Base-by-base conservation (phyloP, 2,797 vertebrate species). In the Chrosomus eos region DNA sequence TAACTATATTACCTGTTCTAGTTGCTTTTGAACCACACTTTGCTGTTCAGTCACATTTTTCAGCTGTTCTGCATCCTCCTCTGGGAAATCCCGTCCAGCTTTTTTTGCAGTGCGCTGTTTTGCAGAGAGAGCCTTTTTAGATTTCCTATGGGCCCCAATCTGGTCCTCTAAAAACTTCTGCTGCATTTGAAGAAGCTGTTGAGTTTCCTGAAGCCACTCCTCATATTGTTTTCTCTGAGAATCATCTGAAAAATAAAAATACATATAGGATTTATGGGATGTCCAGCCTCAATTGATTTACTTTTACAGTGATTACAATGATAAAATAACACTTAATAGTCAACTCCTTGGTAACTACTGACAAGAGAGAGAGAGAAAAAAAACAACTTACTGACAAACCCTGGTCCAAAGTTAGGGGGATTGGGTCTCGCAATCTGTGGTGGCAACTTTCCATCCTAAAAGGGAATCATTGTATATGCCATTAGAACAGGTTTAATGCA, bases 101-200 rank as follows among this genome's bases (percentile, higher is more conserved):
- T 97, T 99, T 93, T 97, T 99, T 80, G 98, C 98, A 0, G 98
- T 98, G 0, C 98, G 95, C 89, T 99, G 98, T 28, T 99, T 99
- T 82, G 98, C 98, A 1, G 98, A 98, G n/a, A 99, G 95, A 0
- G 98, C 97, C 88, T 99, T 99, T 91, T 97, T 99, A 33, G 97
- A 97, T 91, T 99, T 99, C 62, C 98, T 96, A 90, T 99, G 97
- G 0, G 95, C 93, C 5, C 96, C 94, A 10, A 99, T 98, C 91
- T 99, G 97, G 1, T 99, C 98, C 91, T 99, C 98, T 38, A 99
- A 95, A 90, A 97, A 97, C 85, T 96, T 97, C 93, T 99, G 98
- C 38, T 99, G 98, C 95, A 99, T 99, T 89, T 98, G 97, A 84
- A 99, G 96, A 43, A 99, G 97, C 18, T 96, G 97, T 75, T 99